phyloP scores from a whole-genome alignment of 2,888 invertebrate genomes.

The Apeira syringaria region DNA sequence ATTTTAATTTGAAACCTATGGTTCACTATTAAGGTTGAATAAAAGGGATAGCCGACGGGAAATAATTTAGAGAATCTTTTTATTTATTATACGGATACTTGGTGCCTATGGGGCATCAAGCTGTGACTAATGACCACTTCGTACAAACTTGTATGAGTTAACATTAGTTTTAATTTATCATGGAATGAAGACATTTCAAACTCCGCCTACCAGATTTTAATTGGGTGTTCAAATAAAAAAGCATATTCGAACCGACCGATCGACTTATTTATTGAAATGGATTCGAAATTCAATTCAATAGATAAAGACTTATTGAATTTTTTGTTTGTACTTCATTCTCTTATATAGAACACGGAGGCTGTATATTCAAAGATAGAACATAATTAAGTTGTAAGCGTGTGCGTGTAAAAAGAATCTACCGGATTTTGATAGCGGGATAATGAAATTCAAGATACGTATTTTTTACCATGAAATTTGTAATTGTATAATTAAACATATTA shows the following conservation, averaged over 20 bases:
- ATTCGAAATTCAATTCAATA: too few species aligned
- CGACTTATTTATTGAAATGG: slow-evolving; percentile 54
- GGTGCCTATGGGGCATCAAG: slow-evolving; percentile 65
- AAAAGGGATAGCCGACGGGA: slow-evolving; percentile 24
- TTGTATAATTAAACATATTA: too few species aligned
- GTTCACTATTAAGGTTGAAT: slow-evolving; percentile 33
- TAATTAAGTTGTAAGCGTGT: too few species aligned
- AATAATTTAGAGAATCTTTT: slow-evolving; percentile 64
- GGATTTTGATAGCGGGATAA: too few species aligned
- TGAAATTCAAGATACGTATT: too few species aligned
- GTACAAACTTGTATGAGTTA: slow-evolving; percentile 59
- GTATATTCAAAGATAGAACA: too few species aligned
- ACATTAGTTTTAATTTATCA: slow-evolving; percentile 72
- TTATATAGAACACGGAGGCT: too few species aligned
- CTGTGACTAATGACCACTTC: slow-evolving; percentile 70
- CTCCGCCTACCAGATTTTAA: slow-evolving; percentile 60
- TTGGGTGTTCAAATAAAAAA: slow-evolving; percentile 58
- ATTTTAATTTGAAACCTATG: slow-evolving; percentile 32
- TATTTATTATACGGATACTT: slow-evolving; percentile 61
- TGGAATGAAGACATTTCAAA: slow-evolving; percentile 69
- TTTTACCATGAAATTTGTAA: too few species aligned
- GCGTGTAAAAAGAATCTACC: too few species aligned
- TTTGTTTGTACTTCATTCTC: too few species aligned
- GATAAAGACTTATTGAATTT: slow-evolving; percentile 24
- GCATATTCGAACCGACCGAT: slow-evolving; percentile 41